Percentiles rank a stretch among this genome's conserved stretches.
Conservation (phyloP, 1,140 invertebrate species). For the Drosophila willistoni region DNA sequence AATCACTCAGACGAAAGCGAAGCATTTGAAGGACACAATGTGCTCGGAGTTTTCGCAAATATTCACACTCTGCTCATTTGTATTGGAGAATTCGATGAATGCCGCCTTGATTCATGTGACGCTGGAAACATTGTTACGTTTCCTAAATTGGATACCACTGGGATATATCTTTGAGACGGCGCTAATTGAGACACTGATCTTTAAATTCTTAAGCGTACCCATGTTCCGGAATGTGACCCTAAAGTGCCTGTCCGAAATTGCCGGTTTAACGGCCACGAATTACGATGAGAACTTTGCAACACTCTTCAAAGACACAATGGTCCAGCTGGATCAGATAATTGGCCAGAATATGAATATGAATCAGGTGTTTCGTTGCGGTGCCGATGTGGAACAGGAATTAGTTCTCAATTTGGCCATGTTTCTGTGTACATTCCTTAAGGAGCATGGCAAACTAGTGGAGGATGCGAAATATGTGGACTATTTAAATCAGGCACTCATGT, state of each 20-base stretch:
- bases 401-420: constrained; percentile 99
- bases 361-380: constrained; percentile 95
- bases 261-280: constrained; percentile 92
- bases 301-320: constrained; percentile 95
- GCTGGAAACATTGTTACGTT: constrained; percentile 96
- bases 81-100: constrained; percentile 99
- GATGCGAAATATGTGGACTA: constrained; percentile 89
- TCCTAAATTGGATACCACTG: constrained; percentile 99
- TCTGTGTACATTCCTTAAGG: constrained; percentile 97
- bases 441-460: constrained; percentile 95
- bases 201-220: constrained; percentile 98
- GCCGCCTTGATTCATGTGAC: constrained; percentile 96
- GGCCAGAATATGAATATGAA: constrained; percentile 95
- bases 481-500: constrained; percentile 93
- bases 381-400: constrained; percentile 99
- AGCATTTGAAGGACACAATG: constrained; percentile 99
- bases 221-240: constrained; percentile 99
- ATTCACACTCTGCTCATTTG: constrained; percentile 98
- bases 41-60: constrained; percentile 99
- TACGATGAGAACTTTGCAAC: constrained; percentile 96
- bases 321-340: constrained; percentile 95
- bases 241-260: constrained; percentile 99
- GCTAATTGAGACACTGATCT: constrained; percentile 96
- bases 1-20: constrained; percentile 99
- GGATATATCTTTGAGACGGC: constrained; percentile 99